Conservation (phyloP, 2,113 vertebrate species). For the Perca fluviatilis region DNA sequence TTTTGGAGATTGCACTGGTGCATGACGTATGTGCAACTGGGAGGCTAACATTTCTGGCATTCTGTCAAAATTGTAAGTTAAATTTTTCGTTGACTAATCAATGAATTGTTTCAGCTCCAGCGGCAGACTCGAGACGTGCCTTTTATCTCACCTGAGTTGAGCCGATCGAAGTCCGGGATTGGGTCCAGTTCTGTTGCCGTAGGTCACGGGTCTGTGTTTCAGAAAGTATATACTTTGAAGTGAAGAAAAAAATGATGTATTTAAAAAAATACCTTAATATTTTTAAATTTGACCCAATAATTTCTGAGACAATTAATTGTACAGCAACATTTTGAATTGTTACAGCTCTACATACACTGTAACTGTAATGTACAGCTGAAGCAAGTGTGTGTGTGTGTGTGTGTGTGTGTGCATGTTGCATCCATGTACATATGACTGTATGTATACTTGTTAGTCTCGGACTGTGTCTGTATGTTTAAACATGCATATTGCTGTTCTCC, state of each 20-base stretch:
- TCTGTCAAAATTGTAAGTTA: neutral
- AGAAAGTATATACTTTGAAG: too few species aligned
- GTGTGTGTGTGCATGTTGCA: constrained; percentile 19
- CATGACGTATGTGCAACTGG: neutral
- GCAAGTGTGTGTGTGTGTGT: constrained; percentile 17
- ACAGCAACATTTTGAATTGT: too few species aligned
- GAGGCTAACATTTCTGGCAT: neutral
- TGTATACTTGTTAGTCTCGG: constrained; percentile 52
- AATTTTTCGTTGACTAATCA: neutral
- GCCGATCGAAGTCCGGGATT: too few species aligned
- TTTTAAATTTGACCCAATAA: too few species aligned
- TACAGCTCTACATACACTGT: too few species aligned
- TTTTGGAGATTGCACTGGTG: neutral
- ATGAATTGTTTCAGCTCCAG: neutral
- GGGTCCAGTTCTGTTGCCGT: too few species aligned
- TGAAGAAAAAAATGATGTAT: too few species aligned
- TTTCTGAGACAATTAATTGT: too few species aligned
- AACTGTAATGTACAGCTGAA: neutral
- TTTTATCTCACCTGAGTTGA: neutral
- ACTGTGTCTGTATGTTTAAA: constrained; percentile 54
- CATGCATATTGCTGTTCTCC: constrained; percentile 35
- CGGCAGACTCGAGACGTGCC: too few species aligned
- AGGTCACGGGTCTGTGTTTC: too few species aligned
- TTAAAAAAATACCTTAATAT: too few species aligned
- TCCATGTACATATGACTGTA: constrained; percentile 35